Percentiles rank a stretch among this genome's conserved stretches.
Evolutionary conservation across 2,888 invertebrate genomes (phyloP).

Genomic region (Campoplex nolae): DNA sequence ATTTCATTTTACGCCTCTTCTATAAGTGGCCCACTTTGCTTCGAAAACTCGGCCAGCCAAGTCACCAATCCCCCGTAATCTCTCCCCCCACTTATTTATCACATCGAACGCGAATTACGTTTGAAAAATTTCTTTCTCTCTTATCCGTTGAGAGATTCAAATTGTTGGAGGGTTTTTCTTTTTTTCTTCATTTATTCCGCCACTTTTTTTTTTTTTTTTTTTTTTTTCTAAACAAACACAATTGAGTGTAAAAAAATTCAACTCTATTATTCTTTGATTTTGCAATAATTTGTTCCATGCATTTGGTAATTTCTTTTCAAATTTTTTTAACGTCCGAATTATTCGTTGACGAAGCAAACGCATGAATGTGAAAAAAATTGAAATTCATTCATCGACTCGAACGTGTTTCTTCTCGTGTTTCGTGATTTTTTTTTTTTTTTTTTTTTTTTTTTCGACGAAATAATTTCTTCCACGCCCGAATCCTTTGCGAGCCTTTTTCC

Average conservation of each 20-base stretch:
- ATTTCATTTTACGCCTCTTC: conserved; percentile 75
- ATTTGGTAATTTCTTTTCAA: neutral
- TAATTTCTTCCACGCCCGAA: neutral
- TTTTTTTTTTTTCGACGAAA: neutral
- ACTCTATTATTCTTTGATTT: neutral
- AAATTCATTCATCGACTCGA: neutral
- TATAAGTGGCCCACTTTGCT: conserved; percentile 73
- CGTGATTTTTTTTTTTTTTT: too few relatives aligned
- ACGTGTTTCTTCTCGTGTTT: neutral
- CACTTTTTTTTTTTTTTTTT: neutral
- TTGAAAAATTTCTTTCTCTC: neutral
- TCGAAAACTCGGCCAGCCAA: conserved; percentile 64
- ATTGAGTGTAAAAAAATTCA: neutral
- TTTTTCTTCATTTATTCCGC: neutral
- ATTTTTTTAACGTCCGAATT: too few relatives aligned
- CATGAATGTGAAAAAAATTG: neutral
- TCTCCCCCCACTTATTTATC: neutral
- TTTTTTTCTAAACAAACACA: neutral
- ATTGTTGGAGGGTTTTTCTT: neutral
- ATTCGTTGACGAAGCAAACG: too few relatives aligned
- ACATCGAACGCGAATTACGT: neutral
- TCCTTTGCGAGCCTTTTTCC: neutral
- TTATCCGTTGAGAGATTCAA: neutral
- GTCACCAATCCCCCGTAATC: neutral
- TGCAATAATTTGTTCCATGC: neutral